These are phyloP conservation scores for Passer montanus DNA, from an alignment of 2,113 vertebrate species.

Conservation along the genomic window DNA sequence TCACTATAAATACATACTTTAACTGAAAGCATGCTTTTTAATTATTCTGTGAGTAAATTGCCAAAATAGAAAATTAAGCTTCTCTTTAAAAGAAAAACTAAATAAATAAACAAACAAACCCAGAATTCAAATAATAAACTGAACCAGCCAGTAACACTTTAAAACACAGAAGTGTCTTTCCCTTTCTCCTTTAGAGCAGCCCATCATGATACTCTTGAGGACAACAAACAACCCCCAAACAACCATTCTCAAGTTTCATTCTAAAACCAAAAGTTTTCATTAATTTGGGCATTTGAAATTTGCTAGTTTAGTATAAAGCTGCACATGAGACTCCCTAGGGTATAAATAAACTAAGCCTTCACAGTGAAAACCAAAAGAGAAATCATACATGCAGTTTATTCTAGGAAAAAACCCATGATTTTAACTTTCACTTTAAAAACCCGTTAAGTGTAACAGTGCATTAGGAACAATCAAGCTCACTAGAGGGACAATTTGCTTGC, in stretches of 20 bases:
- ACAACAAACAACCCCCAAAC: slow-evolving; percentile 24
- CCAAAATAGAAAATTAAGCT: slow-evolving; percentile 36
- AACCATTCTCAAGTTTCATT: slow-evolving; percentile 23
- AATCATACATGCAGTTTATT: slow-evolving; percentile 53
- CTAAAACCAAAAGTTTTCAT: slow-evolving; percentile 7
- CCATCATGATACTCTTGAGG: slow-evolving; percentile 19
- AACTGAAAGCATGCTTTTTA: slow-evolving; percentile 61
- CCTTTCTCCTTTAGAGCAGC: slow-evolving; percentile 46
- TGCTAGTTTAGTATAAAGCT: slow-evolving; percentile 46
- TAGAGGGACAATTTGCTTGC: slow-evolving; percentile 17
- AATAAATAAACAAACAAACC: slow-evolving; percentile 77
- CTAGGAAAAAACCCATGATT: slow-evolving; percentile 32
- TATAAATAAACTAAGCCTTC: slow-evolving; percentile 22
- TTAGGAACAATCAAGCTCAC: slow-evolving; percentile 59
- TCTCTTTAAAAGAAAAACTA: slow-evolving; percentile 61
- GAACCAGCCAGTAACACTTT: slow-evolving; percentile 80
- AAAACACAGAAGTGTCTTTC: slow-evolving; percentile 41
- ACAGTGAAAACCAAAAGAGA: slow-evolving; percentile 31
- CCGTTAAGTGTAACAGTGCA: neutral
- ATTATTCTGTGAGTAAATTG: slow-evolving; percentile 37
- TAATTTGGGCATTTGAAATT: slow-evolving; percentile 24
- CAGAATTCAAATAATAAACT: slow-evolving; percentile 67
- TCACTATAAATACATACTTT: slow-evolving; percentile 56
- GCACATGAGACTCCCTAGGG: slow-evolving; percentile 42
- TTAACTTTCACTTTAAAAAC: slow-evolving; percentile 47